phyloP scores from a whole-genome alignment of 2,888 invertebrate species.

The Morpho achilles region DNA sequence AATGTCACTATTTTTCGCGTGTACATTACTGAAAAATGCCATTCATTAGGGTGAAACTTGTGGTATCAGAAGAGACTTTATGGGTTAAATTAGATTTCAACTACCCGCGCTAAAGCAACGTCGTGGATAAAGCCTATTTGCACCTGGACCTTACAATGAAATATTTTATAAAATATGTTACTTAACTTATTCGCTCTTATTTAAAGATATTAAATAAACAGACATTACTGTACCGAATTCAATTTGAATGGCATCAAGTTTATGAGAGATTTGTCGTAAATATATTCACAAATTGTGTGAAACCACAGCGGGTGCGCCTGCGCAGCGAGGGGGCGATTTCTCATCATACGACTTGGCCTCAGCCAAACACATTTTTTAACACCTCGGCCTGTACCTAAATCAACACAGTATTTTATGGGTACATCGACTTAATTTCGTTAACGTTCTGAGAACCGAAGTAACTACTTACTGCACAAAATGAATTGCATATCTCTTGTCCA shows the following conservation, averaged over 20 bases:
- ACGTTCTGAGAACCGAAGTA: conserved; percentile 15
- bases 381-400: conserved; percentile 68
- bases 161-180: too few species aligned
- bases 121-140: too few species aligned
- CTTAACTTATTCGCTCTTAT: not conserved
- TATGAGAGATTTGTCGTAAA: conserved; percentile 70
- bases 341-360: conserved; percentile 66
- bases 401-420: conserved; percentile 65
- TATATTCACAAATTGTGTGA: conserved; percentile 71
- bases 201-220: conserved; percentile 9
- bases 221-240: conserved; percentile 32
- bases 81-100: too few species aligned
- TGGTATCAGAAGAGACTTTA: too few species aligned
- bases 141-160: too few species aligned
- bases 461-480: conserved; percentile 15
- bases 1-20: too few species aligned
- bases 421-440: conserved; percentile 43
- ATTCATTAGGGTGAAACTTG: too few species aligned
- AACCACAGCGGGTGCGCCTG: conserved; percentile 64
- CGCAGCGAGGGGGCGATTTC: conserved; percentile 76
- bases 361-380: conserved; percentile 76
- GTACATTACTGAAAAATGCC: too few species aligned
- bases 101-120: too few species aligned
- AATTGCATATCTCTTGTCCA: conserved; percentile 6
- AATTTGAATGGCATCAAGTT: conserved; percentile 60